Percentiles rank a stretch among this genome's conserved stretches.
Evolutionary conservation across 1,140 invertebrate species (phyloP).

Genomic region (Drosophila quadrilineata): DNA sequence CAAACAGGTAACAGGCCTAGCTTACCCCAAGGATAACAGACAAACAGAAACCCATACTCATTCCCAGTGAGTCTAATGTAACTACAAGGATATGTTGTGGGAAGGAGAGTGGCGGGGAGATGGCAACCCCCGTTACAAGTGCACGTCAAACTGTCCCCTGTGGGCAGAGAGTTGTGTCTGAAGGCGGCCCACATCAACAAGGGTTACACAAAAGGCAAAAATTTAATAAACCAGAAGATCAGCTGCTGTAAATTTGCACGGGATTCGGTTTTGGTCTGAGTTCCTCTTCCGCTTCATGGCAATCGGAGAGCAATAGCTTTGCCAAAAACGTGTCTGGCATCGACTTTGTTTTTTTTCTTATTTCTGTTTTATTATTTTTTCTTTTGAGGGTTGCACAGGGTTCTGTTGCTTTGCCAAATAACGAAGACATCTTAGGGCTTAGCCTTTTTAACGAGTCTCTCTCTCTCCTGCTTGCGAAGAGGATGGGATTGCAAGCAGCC

Average conservation of each 20-base stretch:
- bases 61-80: too few relatives aligned
- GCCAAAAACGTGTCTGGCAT: constrained; percentile 40
- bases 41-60: not conserved
- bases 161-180: constrained; percentile 15
- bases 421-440: constrained; percentile 14
- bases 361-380: too few relatives aligned
- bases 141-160: constrained; percentile 65
- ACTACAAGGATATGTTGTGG: too few relatives aligned
- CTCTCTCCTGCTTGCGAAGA: not conserved
- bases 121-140: constrained; percentile 50
- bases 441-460: constrained; percentile 19
- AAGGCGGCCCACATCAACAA: constrained; percentile 26
- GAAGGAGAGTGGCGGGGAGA: too few relatives aligned
- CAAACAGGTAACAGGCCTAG: constrained; percentile 54
- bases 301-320: constrained; percentile 64
- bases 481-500: not conserved
- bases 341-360: too few relatives aligned
- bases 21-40: constrained; percentile 26
- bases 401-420: not conserved
- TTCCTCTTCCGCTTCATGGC: constrained; percentile 44
- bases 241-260: constrained; percentile 67
- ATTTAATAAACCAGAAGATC: constrained; percentile 70
- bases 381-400: constrained; percentile 48
- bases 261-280: constrained; percentile 2
- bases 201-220: constrained; percentile 44